Evolutionary conservation across 2,888 invertebrate species (phyloP).

Genomic region (Dinocampus coccinellae): DNA sequence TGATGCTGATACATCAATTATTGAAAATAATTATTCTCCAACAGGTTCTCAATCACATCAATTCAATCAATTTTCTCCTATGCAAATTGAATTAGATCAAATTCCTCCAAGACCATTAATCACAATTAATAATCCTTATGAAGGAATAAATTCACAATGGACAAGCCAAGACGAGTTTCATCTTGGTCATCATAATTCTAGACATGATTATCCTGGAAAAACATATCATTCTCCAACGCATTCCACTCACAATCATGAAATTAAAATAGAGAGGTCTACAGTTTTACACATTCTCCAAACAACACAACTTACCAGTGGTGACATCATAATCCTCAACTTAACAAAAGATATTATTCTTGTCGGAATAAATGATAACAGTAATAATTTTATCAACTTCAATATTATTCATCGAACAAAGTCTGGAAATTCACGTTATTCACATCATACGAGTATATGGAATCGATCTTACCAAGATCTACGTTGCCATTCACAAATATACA

Average conservation of each 20-base stretch:
- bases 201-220: neutral
- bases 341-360: constrained; percentile 8
- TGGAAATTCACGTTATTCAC: too few relatives aligned
- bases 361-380: neutral
- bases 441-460: neutral
- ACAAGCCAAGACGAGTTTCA: too few relatives aligned
- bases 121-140: too few relatives aligned
- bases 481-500: neutral
- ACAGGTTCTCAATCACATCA: neutral
- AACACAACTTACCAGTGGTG: neutral
- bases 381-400: neutral
- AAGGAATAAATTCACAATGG: too few relatives aligned
- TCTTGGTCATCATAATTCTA: too few relatives aligned
- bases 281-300: neutral
- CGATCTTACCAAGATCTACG: neutral
- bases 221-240: neutral
- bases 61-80: neutral
- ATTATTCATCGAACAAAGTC: neutral
- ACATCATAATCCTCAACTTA: constrained; percentile 10
- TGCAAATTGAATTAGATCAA: too few relatives aligned
- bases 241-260: neutral
- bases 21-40: neutral
- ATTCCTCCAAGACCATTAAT: too few relatives aligned
- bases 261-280: neutral
- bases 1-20: neutral